Evolutionary conservation across 2,113 vertebrate species (phyloP).

Genomic region (Dasyornis broadbenti): DNA sequence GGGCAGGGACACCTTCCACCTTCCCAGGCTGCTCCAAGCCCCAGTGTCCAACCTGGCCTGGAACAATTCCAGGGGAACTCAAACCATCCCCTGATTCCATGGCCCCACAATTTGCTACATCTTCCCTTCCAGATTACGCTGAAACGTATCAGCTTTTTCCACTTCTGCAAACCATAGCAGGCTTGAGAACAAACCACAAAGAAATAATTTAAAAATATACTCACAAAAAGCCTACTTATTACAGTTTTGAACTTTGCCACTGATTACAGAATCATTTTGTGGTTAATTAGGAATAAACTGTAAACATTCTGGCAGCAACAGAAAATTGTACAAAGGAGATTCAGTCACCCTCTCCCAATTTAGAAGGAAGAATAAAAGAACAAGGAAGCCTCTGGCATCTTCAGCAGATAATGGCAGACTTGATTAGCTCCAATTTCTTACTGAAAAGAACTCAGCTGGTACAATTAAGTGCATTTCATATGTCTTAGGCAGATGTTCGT

Average conservation of each 20-base stretch:
- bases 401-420: neutral
- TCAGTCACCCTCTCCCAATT: neutral
- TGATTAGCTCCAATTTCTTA: neutral
- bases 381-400: neutral
- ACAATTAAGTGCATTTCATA: neutral
- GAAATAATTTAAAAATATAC: neutral
- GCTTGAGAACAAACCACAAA: neutral
- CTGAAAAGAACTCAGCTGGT: neutral
- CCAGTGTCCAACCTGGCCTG: rapidly evolving
- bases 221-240: neutral
- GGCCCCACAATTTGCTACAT: neutral
- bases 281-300: neutral
- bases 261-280: neutral
- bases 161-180: neutral
- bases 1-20: neutral
- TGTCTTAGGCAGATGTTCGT: neutral
- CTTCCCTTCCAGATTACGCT: neutral
- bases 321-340: neutral
- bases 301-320: neutral
- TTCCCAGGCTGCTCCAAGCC: rapidly evolving
- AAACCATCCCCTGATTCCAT: neutral
- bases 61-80: neutral
- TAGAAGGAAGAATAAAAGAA: neutral
- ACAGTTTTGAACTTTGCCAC: neutral
- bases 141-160: neutral